These are phyloP conservation scores for Malurus leucopterus DNA, from an alignment of 2,797 vertebrate species.

Conservation along the genomic window DNA sequence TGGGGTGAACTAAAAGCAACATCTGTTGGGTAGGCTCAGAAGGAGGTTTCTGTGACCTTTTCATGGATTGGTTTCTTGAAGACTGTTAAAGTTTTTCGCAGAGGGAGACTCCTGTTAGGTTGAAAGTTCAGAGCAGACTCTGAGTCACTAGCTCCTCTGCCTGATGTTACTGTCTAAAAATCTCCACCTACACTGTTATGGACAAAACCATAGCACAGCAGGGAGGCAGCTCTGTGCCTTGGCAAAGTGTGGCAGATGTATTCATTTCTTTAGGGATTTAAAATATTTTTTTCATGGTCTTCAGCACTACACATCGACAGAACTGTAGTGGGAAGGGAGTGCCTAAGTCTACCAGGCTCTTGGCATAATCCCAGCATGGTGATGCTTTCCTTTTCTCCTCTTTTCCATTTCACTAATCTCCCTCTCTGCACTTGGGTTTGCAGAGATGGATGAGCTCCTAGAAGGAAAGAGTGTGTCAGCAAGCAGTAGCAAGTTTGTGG, in stretches of 20 bases:
- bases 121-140: neutral
- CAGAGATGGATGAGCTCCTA: neutral
- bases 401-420: neutral
- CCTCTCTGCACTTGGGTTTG: neutral
- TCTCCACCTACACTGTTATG: neutral
- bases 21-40: neutral
- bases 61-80: neutral
- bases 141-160: slow-evolving; percentile 15
- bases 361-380: neutral
- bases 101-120: neutral
- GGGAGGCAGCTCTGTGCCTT: neutral
- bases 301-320: neutral
- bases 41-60: slow-evolving; percentile 1
- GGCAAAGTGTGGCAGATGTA: neutral
- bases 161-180: slow-evolving; percentile 33
- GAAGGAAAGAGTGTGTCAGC: neutral
- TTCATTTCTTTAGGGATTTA: neutral
- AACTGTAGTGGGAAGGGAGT: neutral
- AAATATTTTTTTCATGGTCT: neutral
- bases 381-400: neutral
- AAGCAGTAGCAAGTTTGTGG: neutral
- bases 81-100: neutral
- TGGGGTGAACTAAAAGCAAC: neutral
- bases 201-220: neutral
- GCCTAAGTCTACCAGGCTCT: neutral